Base-by-base conservation (phyloP, 1,140 invertebrate genomes). In the Sweltsa coloradensis region DNA sequence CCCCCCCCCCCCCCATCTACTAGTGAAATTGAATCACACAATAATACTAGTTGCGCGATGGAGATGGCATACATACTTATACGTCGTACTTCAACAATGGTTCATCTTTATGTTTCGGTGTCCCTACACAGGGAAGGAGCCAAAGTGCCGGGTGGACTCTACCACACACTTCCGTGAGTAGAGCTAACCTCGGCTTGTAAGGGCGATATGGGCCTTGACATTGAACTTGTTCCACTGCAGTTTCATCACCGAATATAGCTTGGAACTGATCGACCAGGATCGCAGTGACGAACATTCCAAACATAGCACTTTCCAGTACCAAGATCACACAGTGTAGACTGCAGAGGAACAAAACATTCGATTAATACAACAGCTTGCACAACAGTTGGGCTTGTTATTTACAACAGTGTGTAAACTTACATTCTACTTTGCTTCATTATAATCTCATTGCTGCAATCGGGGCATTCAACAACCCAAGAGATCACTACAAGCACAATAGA, bases 221-320 rank as follows among this genome's bases (percentile, higher is more conserved):
- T 66, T 87, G 82, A 50, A 79, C 61, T 56, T 84, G 79, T 68
- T 93, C 88, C 11, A 91, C 75, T 4, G 80, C 78, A 16, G 85
- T 89, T 62, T 89, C 84, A 57, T 90, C 86, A 46, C 74, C 76
- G 34, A 88, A 70, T 51, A 93, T 89, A 13, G 87, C 85, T 62
- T 82, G 77, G 52, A 92, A 75, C 68, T 94, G 90, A 71, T 93
- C 89, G 60, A 88, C 81, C 53, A 90, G 76, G 52, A 94, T 92
- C 34, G 86, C 87, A 39, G 87, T 67, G 2, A 93, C 89, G 68
- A 94, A 94, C 55, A 93, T 74, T 18, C 89, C 89, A 70, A 94
- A 94, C 14, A 94, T 64, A 3, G 79, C 70, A 51, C 81, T 84
- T 65, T 92, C 89, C 64, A 93, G 68, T 46, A 88, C 70, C 45